Percentiles rank a stretch among this genome's conserved stretches.
phyloP scores from a whole-genome alignment of 2,797 vertebrate species.

The Stomatorhinus walkeri region DNA sequence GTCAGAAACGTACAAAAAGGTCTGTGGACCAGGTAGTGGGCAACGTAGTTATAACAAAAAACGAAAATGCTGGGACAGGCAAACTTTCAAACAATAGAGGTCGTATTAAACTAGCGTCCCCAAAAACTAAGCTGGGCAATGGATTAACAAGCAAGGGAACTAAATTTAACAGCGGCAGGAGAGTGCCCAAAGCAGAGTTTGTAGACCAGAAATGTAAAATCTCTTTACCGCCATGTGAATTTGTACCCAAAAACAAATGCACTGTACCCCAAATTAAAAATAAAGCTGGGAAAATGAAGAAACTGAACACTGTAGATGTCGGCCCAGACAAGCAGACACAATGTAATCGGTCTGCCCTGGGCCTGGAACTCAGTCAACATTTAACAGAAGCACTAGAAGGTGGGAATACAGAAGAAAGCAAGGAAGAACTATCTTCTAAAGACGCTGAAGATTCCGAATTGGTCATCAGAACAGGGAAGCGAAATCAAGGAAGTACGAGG shows the following conservation, averaged over 20 bases:
- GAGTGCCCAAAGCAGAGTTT: neutral
- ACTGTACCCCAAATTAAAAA: neutral
- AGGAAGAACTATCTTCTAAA: slow-evolving; percentile 22
- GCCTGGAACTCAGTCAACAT: neutral
- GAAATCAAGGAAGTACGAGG: neutral
- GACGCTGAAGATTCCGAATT: slow-evolving; percentile 13
- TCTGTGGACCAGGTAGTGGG: slow-evolving; percentile 63
- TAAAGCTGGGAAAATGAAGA: neutral
- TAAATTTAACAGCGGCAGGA: neutral
- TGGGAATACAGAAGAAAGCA: slow-evolving; percentile 14
- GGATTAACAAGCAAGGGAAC: neutral
- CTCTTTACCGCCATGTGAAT: neutral
- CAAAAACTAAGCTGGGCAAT: slow-evolving; percentile 25
- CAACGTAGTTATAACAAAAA: slow-evolving; percentile 71
- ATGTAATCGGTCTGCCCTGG: neutral
- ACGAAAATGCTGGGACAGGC: slow-evolving; percentile 39
- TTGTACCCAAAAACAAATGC: neutral
- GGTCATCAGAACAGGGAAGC: slow-evolving; percentile 2
- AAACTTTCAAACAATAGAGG: slow-evolving; percentile 26
- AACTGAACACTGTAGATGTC: slow-evolving; percentile 8
- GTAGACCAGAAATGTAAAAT: neutral
- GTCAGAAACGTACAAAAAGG: slow-evolving; percentile 54
- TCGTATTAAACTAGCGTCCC: slow-evolving; percentile 34
- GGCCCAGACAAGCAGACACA: slow-evolving; percentile 29
- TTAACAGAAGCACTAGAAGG: slow-evolving; percentile 1